These are phyloP conservation scores for Sminthopsis crassicaudata DNA, from an alignment of 2,113 vertebrate species.

Conservation along the genomic window DNA sequence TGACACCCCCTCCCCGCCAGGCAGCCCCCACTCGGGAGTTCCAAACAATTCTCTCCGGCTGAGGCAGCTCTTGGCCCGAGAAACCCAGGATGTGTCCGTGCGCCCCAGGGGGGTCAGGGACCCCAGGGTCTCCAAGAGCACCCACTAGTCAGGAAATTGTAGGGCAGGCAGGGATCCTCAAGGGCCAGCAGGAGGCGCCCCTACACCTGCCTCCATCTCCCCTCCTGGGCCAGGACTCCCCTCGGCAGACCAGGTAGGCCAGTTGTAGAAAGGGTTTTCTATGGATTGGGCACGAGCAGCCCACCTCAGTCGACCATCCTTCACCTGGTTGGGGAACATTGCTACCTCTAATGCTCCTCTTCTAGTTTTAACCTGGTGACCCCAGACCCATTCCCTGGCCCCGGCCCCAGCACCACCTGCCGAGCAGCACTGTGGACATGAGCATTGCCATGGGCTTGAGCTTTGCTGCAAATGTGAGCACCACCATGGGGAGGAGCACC, in stretches of 20 bases:
- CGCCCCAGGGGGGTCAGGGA: neutral
- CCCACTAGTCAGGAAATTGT: neutral
- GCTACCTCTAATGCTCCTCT: neutral
- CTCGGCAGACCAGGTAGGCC: rapidly evolving
- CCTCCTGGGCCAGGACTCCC: neutral
- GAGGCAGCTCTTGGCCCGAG: neutral
- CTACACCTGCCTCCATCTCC: neutral
- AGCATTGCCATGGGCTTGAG: no score
- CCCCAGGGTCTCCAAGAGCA: neutral
- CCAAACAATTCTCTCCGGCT: neutral
- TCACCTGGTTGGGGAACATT: neutral
- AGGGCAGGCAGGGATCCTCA: neutral
- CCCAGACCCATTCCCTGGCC: neutral
- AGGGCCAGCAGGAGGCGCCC: neutral
- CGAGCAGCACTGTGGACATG: neutral
- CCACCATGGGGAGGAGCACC: no score
- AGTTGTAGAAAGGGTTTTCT: neutral
- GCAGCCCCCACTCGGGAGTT: neutral
- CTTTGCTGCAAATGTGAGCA: no score
- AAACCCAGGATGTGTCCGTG: neutral
- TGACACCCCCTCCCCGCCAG: neutral
- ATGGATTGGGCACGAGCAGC: neutral
- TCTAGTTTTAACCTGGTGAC: neutral
- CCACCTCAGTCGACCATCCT: neutral
- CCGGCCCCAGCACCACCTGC: neutral